phyloP scores from a whole-genome alignment of 64 coral and sea anemone genomes.

The Montipora cactus region DNA sequence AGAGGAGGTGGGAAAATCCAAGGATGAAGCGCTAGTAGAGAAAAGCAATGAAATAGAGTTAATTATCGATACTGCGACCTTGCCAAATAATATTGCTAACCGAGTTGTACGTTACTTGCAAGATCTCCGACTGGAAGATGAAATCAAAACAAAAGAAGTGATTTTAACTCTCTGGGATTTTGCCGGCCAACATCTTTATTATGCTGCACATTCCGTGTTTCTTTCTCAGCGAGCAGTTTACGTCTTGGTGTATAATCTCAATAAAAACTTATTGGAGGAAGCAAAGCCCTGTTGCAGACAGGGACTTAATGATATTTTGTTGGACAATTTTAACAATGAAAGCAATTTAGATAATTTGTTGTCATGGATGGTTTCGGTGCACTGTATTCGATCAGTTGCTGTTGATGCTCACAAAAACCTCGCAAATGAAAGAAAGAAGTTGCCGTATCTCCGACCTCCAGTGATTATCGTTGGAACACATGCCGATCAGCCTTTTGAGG shows the following conservation, averaged over 20 bases:
- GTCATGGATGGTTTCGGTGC: constrained; percentile 46
- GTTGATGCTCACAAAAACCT: not conserved
- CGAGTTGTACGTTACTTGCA: constrained; percentile 22
- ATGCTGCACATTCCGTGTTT: constrained; percentile 52
- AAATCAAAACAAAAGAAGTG: constrained; percentile 17
- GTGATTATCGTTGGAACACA: constrained; percentile 9
- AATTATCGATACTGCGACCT: not conserved
- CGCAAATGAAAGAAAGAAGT: not conserved
- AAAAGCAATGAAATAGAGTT: not conserved
- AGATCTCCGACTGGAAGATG: constrained; percentile 2
- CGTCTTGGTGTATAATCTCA: constrained; percentile 51
- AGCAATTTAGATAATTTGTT: constrained; percentile 50
- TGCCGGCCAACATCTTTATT: constrained; percentile 58
- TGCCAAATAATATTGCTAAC: constrained; percentile 25
- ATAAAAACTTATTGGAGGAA: not conserved
- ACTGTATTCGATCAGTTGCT: not conserved
- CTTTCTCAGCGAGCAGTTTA: constrained; percentile 35
- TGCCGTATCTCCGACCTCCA: not conserved
- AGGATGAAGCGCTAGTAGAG: not conserved
- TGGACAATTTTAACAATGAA: constrained; percentile 49
- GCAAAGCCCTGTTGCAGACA: constrained; percentile 48
- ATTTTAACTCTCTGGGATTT: constrained; percentile 53
- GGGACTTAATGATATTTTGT: not conserved
- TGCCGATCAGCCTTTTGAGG: constrained; percentile 33
- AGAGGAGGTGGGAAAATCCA: not conserved